A percentile compares a stretch with the other conserved stretches of the same genome.
Evolutionary conservation across 2,888 invertebrate species (phyloP).

Genomic region (Parnassius orleans): DNA sequence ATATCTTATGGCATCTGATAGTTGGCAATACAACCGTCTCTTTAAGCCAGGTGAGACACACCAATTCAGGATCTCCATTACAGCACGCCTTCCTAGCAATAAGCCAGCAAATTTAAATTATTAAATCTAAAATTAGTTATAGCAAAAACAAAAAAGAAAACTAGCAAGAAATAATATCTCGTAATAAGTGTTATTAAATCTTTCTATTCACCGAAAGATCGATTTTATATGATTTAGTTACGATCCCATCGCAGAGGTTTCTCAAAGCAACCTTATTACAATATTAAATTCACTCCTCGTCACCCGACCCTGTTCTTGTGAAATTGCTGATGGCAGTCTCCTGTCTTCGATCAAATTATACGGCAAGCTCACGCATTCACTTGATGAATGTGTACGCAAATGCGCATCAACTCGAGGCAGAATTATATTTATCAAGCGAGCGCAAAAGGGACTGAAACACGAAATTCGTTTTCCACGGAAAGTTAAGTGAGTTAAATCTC

Average conservation of each 20-base stretch:
- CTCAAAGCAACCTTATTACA: conserved; percentile 31
- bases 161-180: not conserved
- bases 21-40: too few species aligned
- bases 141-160: not conserved
- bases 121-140: too few species aligned
- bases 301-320: conserved; percentile 37
- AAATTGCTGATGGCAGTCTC: conserved; percentile 57
- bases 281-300: conserved; percentile 45
- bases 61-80: too few species aligned
- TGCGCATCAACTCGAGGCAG: conserved; percentile 44
- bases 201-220: too few species aligned
- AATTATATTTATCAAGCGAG: conserved; percentile 41
- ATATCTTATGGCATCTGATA: too few species aligned
- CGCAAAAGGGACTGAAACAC: conserved; percentile 44
- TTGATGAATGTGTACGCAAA: conserved; percentile 44
- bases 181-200: too few species aligned
- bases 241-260: conserved; percentile 16
- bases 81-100: too few species aligned
- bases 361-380: conserved; percentile 49
- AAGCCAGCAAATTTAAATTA: too few species aligned
- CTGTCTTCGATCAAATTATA: conserved; percentile 75
- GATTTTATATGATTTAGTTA: conserved; percentile 8
- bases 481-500: conserved; percentile 75
- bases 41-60: too few species aligned
- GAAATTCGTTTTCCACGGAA: conserved; percentile 64